Evolutionary conservation across 2,888 invertebrate species (phyloP).

Genomic region (Clostera curtula): DNA sequence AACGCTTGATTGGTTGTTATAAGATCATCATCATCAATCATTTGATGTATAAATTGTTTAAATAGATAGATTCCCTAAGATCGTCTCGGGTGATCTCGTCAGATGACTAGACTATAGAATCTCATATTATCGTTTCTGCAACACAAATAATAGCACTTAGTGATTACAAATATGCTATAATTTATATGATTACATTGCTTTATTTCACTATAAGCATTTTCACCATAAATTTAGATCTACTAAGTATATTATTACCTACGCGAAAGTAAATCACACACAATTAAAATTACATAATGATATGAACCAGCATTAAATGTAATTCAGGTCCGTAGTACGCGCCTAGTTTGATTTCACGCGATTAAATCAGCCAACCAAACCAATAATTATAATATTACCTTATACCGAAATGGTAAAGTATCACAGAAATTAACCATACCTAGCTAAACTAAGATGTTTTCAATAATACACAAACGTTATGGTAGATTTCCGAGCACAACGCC

Average conservation of each 20-base stretch:
- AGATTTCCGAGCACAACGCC: no score
- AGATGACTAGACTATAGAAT: conserved; percentile 23
- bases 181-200: conserved; percentile 20
- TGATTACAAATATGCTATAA: conserved; percentile 20
- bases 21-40: no score
- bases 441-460: conserved; percentile 63
- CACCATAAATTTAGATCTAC: conserved; percentile 24
- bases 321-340: conserved; percentile 13
- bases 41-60: no score
- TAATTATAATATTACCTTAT: conserved; percentile 60
- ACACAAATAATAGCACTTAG: conserved; percentile 19
- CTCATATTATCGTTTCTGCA: conserved; percentile 14
- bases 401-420: conserved; percentile 72
- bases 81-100: conserved; percentile 14
- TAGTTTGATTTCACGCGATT: conserved; percentile 13
- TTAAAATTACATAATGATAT: conserved; percentile 10
- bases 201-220: conserved; percentile 14
- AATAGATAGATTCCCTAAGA: no score
- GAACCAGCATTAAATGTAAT: conserved; percentile 11
- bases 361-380: conserved; percentile 37
- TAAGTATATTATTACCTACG: conserved; percentile 19
- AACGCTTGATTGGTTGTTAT: no score
- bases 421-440: conserved; percentile 72
- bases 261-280: conserved; percentile 15
- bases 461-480: conserved; percentile 43